Evolutionary conservation across 37 sponge, comb jelly and placozoan genomes (phyloP).

Genomic region (Lycopodina hypogea): DNA sequence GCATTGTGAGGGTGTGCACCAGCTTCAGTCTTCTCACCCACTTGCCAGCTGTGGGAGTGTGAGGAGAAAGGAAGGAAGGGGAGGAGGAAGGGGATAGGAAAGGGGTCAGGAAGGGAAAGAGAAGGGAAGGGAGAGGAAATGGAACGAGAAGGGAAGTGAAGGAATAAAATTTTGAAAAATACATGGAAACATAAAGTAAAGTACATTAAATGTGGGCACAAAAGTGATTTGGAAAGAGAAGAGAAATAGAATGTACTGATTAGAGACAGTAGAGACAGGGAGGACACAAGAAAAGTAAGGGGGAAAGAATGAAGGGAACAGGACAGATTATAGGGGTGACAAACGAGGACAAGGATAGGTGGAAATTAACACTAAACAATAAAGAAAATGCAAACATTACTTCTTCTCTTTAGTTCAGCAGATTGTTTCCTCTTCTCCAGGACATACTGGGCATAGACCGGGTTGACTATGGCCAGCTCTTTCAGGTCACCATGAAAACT

Average conservation of each 20-base stretch:
- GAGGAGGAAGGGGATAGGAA: no score
- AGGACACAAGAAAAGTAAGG: neutral
- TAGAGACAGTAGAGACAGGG: no score
- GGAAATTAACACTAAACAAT: no score
- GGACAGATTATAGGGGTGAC: no score
- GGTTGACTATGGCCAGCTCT: neutral
- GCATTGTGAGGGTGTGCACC: conserved; percentile 72
- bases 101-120: no score
- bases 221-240: no score
- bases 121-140: no score
- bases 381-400: neutral
- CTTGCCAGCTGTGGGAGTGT: conserved; percentile 36
- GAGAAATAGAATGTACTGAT: no score
- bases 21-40: conserved; percentile 56
- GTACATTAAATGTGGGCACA: no score
- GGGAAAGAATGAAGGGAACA: neutral
- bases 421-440: conserved; percentile 25
- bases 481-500: neutral
- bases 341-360: neutral
- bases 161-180: no score
- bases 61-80: neutral
- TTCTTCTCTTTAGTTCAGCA: conserved; percentile 11
- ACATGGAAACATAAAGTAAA: no score
- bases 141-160: no score
- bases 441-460: conserved; percentile 10